Evolutionary conservation across 2,888 invertebrate species (phyloP).

Genomic region (Linyphia triangularis): DNA sequence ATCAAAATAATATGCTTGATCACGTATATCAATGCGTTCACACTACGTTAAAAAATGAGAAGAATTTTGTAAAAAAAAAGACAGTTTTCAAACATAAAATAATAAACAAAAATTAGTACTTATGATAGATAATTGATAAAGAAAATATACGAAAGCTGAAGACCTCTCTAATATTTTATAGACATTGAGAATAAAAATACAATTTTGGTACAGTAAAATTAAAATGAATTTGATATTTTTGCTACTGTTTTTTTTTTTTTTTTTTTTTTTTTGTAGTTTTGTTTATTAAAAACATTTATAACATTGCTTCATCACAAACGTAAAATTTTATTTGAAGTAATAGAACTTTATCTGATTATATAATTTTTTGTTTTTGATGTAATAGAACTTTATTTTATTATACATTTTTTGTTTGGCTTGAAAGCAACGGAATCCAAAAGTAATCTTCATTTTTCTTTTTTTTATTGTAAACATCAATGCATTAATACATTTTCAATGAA

Average conservation of each 20-base stretch:
- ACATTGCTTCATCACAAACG: no score
- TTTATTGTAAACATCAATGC: no score
- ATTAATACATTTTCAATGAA: no score
- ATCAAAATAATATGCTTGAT: neutral
- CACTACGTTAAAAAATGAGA: neutral
- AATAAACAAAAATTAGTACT: neutral
- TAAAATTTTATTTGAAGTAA: no score
- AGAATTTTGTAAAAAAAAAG: neutral
- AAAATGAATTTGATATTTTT: neutral
- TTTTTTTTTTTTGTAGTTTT: no score
- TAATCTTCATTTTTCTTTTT: no score
- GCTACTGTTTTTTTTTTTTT: neutral
- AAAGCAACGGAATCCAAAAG: no score
- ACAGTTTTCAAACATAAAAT: neutral
- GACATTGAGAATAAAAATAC: neutral
- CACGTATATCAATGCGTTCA: slow-evolving; percentile 9
- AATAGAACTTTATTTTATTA: no score
- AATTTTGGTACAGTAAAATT: neutral
- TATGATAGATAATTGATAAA: neutral
- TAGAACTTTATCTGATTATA: no score
- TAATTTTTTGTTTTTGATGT: no score
- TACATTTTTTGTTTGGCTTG: no score
- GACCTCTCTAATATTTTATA: slow-evolving; percentile 3
- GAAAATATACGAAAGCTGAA: neutral
- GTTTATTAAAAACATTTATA: no score